Conservation (phyloP, 2,797 vertebrate species). For the Labroides dimidiatus region DNA sequence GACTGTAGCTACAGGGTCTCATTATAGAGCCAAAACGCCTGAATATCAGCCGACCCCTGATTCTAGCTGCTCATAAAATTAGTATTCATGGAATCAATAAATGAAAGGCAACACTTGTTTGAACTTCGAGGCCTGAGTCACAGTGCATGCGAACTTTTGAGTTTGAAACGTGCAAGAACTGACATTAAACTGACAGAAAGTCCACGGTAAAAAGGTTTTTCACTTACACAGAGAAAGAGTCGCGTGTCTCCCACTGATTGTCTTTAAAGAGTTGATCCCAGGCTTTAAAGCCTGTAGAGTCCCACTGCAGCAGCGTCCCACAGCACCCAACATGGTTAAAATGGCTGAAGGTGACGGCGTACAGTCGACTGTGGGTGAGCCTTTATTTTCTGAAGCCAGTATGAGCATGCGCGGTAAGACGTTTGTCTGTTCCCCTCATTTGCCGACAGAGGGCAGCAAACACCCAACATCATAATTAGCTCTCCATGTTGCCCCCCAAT, state of each 20-base stretch:
- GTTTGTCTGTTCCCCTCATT: accelerated
- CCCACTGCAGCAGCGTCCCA: slow-evolving; percentile 72
- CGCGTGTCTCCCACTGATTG: slow-evolving; percentile 65
- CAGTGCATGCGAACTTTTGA: background rate
- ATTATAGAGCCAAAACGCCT: background rate
- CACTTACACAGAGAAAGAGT: slow-evolving; percentile 72
- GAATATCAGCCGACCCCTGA: background rate
- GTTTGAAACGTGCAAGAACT: background rate
- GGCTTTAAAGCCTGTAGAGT: slow-evolving; percentile 73
- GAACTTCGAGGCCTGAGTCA: slow-evolving; percentile 11
- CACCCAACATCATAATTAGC: background rate
- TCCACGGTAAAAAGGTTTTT: background rate
- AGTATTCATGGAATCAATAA: background rate
- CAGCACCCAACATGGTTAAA: slow-evolving; percentile 76
- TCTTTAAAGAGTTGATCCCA: slow-evolving; percentile 67
- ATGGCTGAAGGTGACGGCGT: slow-evolving; percentile 81
- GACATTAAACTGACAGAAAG: background rate
- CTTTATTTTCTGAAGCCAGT: background rate
- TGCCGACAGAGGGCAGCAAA: slow-evolving; percentile 45
- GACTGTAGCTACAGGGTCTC: background rate
- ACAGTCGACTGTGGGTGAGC: slow-evolving; percentile 11
- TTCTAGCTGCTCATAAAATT: background rate
- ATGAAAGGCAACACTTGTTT: slow-evolving; percentile 6
- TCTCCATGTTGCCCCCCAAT: background rate
- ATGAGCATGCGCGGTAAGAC: slow-evolving; percentile 41